Evolutionary conservation across 2,113 vertebrate species (phyloP).

Genomic region (Labeo rohita): DNA sequence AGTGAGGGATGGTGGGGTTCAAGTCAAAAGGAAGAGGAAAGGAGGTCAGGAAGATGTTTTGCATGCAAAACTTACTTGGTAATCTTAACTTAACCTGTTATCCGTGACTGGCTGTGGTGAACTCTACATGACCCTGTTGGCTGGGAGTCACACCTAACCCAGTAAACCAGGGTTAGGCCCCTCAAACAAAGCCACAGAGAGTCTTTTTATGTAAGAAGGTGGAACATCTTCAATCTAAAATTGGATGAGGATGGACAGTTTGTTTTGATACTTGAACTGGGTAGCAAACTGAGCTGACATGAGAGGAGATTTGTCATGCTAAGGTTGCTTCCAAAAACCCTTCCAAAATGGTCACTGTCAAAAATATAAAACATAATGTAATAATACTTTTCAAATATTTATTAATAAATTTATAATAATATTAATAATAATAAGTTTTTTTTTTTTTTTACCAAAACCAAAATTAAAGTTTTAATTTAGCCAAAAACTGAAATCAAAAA

Average conservation of each 20-base stretch:
- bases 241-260: not conserved
- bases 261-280: not conserved
- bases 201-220: not conserved
- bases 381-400: not conserved
- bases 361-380: not conserved
- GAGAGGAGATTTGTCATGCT: not conserved
- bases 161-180: not conserved
- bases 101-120: not conserved
- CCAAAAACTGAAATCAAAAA: no score
- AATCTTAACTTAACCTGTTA: not conserved
- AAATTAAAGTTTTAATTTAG: no score
- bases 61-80: not conserved
- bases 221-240: not conserved
- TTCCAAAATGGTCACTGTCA: not conserved
- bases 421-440: no score
- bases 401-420: no score
- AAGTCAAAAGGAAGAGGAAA: constrained; percentile 39
- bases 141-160: not conserved
- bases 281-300: not conserved
- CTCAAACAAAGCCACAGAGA: not conserved
- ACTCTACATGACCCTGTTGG: constrained; percentile 36
- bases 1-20: constrained; percentile 23
- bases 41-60: not conserved
- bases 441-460: no score
- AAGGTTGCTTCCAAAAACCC: not conserved